Conservation (phyloP, 2,888 invertebrate species). For the Halictus ligatus region DNA sequence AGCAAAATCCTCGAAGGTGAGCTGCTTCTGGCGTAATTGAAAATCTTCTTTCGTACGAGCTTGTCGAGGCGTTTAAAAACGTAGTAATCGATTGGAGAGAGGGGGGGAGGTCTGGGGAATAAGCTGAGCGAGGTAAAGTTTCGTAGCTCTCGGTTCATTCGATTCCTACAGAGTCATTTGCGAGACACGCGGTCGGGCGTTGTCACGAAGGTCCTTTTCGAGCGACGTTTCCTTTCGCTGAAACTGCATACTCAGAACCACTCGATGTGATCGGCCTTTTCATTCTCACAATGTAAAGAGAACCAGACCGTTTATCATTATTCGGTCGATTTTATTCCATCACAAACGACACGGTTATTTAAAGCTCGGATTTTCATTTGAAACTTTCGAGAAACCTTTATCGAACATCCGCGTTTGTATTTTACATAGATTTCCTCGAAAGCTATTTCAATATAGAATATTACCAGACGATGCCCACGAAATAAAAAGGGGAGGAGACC, state of each 20-base stretch:
- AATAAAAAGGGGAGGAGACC: neutral
- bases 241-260: neutral
- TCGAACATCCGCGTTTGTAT: too few relatives aligned
- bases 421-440: too few relatives aligned
- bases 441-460: neutral
- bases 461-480: neutral
- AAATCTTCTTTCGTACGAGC: neutral
- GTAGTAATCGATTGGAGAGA: neutral
- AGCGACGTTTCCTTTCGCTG: neutral
- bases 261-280: neutral
- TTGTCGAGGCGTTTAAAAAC: neutral
- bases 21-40: constrained; percentile 5
- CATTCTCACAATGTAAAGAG: neutral
- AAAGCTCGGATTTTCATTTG: neutral
- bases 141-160: neutral
- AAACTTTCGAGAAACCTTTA: neutral
- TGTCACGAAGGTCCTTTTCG: neutral
- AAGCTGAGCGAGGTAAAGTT: neutral
- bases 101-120: neutral
- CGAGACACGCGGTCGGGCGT: neutral
- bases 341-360: neutral
- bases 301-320: neutral
- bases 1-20: neutral
- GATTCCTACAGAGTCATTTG: neutral
- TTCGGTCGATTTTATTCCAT: neutral